Base-by-base conservation (phyloP, 2,113 vertebrate genomes). In the Azemiops feae region DNA sequence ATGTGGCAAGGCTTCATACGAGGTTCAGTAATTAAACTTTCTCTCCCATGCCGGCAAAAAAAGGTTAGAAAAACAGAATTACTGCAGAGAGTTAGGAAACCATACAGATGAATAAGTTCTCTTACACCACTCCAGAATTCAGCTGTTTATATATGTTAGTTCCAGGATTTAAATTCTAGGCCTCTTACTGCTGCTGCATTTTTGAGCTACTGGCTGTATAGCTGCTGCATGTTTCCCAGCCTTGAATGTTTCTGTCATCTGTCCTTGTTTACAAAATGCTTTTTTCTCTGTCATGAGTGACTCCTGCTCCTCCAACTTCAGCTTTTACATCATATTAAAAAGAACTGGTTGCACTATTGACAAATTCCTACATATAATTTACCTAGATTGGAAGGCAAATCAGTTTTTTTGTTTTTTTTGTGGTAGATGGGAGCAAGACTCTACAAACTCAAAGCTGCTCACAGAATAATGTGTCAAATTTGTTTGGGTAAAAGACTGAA, bases 401-500 rank as follows among this genome's bases (percentile, higher is more conserved):
- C 5, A 39, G 47, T 8, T 47, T 5, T 50, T 9, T 1, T n/a
- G 30, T 2, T 1, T 39, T 81, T 34, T 81, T 81, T 81, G 69
- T 39, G 18, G 69, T 20, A 39, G 69, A 81, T 39, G 69, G n/a
- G 34, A 39, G 16, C 18, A 81, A 81, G 16, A 81, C 6, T 34
- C n/a, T 39, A 39, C 69, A 39, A 54, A 18, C 53, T 54, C 53
- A 54, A 81, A 39, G 6, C 34, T 81, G 90, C 12, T 87, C 60
- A 92, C 88, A 87, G 52, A 95, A 91, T 88, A 85, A n/a, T 3
- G 34, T 88, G 45, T 2, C 52, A 57, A 47, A 87, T 89, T 25
- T 23, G 87, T 60, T 93, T 92, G 93, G 30, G 16, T 5, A 91
- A 94, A 91, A 93, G 53, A 4, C 92, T 0, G 93, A 87, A 95